Evolutionary conservation across 23 tunicate species (phyloP), one percentile per base, ranked within the genome.

Genomic region (Clavelina lepadiformis): DNA sequence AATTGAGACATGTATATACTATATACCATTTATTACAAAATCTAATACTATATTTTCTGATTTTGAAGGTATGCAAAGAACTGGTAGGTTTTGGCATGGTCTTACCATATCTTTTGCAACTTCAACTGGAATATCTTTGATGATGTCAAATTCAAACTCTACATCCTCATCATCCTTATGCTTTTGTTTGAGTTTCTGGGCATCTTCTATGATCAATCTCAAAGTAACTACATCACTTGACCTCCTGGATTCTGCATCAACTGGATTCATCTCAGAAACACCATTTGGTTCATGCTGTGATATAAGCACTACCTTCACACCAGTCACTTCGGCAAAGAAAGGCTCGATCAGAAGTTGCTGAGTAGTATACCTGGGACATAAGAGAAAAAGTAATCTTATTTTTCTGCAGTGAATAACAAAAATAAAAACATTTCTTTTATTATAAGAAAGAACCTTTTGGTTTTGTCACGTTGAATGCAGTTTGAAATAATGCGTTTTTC

Each of bases 81-180:
- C n/a, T n/a, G n/a, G n/a, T n/a, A n/a, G n/a, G n/a, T n/a, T n/a
- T n/a, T n/a, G n/a, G n/a, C n/a, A n/a, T n/a, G n/a, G n/a, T n/a
- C 88, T 61, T 38, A 89, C 97, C 88, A 89, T 75, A 35, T 89
- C 97, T 35, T 89, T 89, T 1, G 97, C 89, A 15, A 89, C 89
- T 24, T 80, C 89, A n/a, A 81, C 83, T 28, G 97, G 97, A 37
- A 81, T 89, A 63, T 89, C 97, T 49, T 81, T 89, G 55, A 61
- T 81, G 29, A 89, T 69, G 51, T 89, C 89, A 54, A 89, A 89
- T 0, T 65, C 88, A 29, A 89, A 89, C 61, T 89, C 97, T 65
- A 89, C 46, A 0, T 81, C 80, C 31, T 89, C 97, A 44, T 81
- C 97, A 38, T 86, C 78, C 36, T 79, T 70, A 46, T 81, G 89